Percentiles rank a stretch among this genome's conserved stretches.
phyloP scores from a whole-genome alignment of 2,888 invertebrate genomes.

The Catocala fraxini region DNA sequence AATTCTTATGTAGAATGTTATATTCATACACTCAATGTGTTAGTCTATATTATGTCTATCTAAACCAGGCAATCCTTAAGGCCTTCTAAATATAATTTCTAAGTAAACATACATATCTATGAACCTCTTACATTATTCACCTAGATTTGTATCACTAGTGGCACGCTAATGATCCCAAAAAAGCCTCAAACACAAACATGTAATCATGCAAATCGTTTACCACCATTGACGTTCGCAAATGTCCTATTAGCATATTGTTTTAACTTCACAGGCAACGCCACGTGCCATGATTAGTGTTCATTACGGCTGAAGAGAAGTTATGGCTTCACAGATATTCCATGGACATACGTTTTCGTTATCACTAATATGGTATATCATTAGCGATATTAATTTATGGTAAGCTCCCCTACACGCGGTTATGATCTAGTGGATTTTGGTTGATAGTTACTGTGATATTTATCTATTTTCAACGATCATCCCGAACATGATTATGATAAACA shows the following conservation, averaged over 20 bases:
- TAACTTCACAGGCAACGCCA: conserved; percentile 34
- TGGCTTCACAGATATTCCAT: not conserved
- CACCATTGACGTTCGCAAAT: conserved; percentile 25
- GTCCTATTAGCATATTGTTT: conserved; percentile 45
- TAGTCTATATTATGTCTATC: too few species aligned
- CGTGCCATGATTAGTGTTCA: conserved; percentile 31
- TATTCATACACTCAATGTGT: too few species aligned
- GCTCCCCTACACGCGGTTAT: not conserved
- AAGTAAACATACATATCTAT: too few species aligned
- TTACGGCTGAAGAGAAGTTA: conserved; percentile 22
- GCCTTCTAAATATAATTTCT: too few species aligned
- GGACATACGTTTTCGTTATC: conserved; percentile 13
- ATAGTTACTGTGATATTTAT: not conserved
- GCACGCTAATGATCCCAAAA: not conserved
- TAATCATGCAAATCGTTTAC: conserved; percentile 40
- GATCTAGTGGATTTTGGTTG: not conserved
- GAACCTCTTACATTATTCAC: too few species aligned
- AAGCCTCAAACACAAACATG: conserved; percentile 9
- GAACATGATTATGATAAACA: too few species aligned
- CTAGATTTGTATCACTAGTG: too few species aligned
- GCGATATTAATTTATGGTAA: conserved; percentile 8
- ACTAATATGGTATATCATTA: conserved; percentile 4
- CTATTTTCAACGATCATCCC: too few species aligned
- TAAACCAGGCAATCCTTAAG: too few species aligned
- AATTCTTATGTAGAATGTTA: too few species aligned